Base-by-base conservation (phyloP, 1,140 invertebrate species). In the Hycleus phaleratus region DNA sequence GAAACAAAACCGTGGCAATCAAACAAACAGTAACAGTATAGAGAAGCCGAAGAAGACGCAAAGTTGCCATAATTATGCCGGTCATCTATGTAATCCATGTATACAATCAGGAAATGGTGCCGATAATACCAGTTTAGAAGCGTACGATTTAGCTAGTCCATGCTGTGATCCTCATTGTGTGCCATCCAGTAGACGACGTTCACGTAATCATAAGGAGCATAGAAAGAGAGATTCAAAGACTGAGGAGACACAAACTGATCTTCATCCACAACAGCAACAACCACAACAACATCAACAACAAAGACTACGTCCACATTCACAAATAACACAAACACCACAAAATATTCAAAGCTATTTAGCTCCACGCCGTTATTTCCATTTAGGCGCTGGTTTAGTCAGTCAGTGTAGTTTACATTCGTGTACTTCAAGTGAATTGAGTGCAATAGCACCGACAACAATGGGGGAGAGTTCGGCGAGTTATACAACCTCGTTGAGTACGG, bases 151-250 rank as follows among this genome's bases (percentile, higher is more conserved):
- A 10, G 88, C 88, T 2, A 90, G 86, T 73, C 86, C 88, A 1
- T 91, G 88, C 64, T 91, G 89, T 70, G 86, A 89, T 71, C 85
- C 86, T 0, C 85, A 89, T 61, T 91, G 88, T 65, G 87, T 91
- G 12, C 88, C 88, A 18, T 83, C 83, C 44, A 73, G 83, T n/a
- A 77, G 80, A 56, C 79, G 87, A 38, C 78, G 85, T 40, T 74
- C 79, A 32, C 73, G 82, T 50, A 76, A 80, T 60, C 82, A 84
- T 62, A 83, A 85, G 68, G 80, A 83, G 61, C 79, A 80, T 53
- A 81, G 68, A 51, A 72, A 71, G 55, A 81, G 70, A 79, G 83
- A 74, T 77, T 83, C 66, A 71, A 79, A 73, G 71, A 76, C 64
- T 75, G 76, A 74, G 74, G 79, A 64, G 75, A 79, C 67, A 9